A percentile compares a stretch with the other conserved stretches of the same genome.
These are phyloP conservation scores for Hippocampus zosterae DNA, from an alignment of 2,113 vertebrate genomes.

Conservation along the genomic window DNA sequence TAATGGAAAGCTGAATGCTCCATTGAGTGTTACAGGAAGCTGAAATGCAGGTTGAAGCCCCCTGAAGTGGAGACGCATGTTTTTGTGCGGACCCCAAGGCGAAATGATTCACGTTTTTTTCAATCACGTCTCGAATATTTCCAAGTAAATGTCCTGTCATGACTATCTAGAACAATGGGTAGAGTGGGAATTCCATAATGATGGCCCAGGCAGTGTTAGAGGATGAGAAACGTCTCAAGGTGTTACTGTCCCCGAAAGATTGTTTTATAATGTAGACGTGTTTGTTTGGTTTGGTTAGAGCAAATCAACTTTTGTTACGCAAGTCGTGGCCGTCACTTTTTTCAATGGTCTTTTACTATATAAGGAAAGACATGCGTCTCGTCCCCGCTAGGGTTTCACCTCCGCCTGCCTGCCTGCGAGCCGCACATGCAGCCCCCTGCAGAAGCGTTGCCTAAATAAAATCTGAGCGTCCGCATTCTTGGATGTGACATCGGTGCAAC, in stretches of 20 bases:
- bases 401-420: neutral
- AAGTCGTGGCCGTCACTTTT: neutral
- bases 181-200: neutral
- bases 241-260: neutral
- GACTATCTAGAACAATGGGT: neutral
- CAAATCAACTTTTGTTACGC: neutral
- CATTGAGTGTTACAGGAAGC: conserved; percentile 43
- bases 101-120: neutral
- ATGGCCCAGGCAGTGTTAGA: neutral
- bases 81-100: conserved; percentile 28
- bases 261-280: neutral
- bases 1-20: conserved; percentile 53
- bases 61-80: conserved; percentile 22
- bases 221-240: neutral
- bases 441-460: neutral
- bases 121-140: neutral
- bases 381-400: conserved; percentile 4
- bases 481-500: neutral
- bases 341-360: conserved; percentile 1
- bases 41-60: conserved; percentile 43
- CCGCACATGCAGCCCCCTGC: neutral
- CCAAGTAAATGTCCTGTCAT: neutral
- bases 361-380: neutral
- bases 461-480: neutral
- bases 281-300: neutral